These are phyloP conservation scores for Myotis lucifugus DNA, from an alignment of 2,113 vertebrate genomes.

Conservation along the genomic window DNA sequence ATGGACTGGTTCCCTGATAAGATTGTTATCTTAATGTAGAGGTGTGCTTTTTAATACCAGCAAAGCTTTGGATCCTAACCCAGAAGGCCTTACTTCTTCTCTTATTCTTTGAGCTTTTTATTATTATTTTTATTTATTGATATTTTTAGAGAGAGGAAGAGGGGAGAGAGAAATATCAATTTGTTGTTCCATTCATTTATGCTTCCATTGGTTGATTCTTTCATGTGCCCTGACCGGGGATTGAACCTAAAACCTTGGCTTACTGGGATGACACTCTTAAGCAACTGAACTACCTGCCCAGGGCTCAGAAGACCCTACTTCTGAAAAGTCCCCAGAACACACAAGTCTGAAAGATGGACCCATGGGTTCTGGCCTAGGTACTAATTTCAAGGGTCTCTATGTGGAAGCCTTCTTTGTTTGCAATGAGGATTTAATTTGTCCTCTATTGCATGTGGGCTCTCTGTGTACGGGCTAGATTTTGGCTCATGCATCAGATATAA, in stretches of 20 bases:
- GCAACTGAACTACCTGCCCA: not conserved
- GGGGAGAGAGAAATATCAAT: not conserved
- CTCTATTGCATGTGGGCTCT: not conserved
- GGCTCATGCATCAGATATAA: not conserved
- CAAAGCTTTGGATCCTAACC: not conserved
- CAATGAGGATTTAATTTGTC: not conserved
- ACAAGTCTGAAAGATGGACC: not conserved
- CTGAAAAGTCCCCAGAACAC: not conserved
- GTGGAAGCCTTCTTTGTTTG: not conserved
- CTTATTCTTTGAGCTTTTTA: not conserved
- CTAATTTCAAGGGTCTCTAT: not conserved
- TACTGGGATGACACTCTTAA: not conserved
- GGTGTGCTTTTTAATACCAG: not conserved
- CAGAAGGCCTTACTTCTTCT: not conserved
- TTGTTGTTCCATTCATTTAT: not conserved
- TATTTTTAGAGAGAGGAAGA: not conserved
- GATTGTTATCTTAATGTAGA: not conserved
- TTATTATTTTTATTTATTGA: not conserved
- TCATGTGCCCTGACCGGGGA: not conserved
- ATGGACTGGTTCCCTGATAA: not conserved
- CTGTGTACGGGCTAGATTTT: not conserved
- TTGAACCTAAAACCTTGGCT: not conserved
- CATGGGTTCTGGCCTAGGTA: not conserved
- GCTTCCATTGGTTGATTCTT: not conserved
- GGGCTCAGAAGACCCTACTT: slow-evolving; percentile 12